These are phyloP conservation scores for Leptopterna dolabrata DNA, from an alignment of 2,888 invertebrate genomes.

Conservation along the genomic window DNA sequence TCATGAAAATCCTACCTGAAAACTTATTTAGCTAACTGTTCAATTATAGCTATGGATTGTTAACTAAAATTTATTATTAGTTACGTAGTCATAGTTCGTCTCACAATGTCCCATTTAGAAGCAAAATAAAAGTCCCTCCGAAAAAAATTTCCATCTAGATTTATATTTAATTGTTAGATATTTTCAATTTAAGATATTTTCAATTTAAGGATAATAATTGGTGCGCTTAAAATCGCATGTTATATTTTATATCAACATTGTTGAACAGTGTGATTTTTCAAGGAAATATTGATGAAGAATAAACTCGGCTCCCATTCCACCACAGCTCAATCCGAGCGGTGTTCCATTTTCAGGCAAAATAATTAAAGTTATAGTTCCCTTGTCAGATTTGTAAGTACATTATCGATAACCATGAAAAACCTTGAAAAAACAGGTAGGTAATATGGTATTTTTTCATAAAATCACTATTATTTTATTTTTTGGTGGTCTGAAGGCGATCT, in stretches of 20 bases:
- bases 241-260: conserved; percentile 51
- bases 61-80: no score
- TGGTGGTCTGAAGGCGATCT: no score
- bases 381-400: not conserved
- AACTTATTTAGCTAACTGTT: no score
- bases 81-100: no score
- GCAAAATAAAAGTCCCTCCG: conserved; percentile 43
- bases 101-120: not conserved
- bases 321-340: conserved; percentile 29
- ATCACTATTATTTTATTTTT: no score
- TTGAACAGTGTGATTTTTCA: conserved; percentile 40
- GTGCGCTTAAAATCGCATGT: conserved; percentile 40
- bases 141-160: conserved; percentile 44
- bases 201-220: conserved; percentile 34
- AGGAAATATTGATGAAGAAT: not conserved
- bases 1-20: no score
- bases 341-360: not conserved
- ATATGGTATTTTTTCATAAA: no score
- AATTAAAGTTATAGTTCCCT: not conserved
- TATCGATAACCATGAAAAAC: no score
- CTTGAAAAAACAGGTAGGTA: no score
- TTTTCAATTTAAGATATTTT: conserved; percentile 43
- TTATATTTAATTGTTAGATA: conserved; percentile 47
- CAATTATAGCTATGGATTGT: no score
- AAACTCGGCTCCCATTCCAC: conserved; percentile 33